Percentiles rank a stretch among this genome's conserved stretches.
These are phyloP conservation scores for Zeugodacus cucurbitae DNA, from an alignment of 1,140 invertebrate genomes.

Conservation along the genomic window DNA sequence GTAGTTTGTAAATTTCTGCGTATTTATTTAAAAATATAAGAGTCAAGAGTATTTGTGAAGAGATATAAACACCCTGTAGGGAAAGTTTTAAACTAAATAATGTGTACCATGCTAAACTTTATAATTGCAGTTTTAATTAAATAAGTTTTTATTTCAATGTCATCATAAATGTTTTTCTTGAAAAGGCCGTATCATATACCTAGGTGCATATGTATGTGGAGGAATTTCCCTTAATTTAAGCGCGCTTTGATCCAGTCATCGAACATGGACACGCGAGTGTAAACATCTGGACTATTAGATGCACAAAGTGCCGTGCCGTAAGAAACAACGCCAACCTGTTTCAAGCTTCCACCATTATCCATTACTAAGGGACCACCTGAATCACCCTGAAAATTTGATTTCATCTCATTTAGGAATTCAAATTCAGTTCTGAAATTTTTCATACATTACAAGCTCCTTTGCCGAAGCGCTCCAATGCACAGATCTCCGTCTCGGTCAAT, in stretches of 20 bases:
- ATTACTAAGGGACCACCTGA: slow-evolving; percentile 76
- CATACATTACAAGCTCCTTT: slow-evolving; percentile 67
- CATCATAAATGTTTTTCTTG: neutral
- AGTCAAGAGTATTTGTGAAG: too few relatives aligned
- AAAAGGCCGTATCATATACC: too few relatives aligned
- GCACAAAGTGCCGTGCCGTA: slow-evolving; percentile 73
- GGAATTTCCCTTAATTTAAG: slow-evolving; percentile 48
- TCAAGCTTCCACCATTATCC: slow-evolving; percentile 49
- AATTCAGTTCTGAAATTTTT: neutral
- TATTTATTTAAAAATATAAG: neutral
- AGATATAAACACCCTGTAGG: neutral
- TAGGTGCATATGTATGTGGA: neutral
- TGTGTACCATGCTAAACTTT: neutral
- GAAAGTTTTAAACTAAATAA: neutral
- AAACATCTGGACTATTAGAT: slow-evolving; percentile 70
- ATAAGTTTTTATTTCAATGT: neutral
- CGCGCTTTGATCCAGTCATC: slow-evolving; percentile 67
- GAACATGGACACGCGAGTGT: slow-evolving; percentile 68
- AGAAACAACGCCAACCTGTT: slow-evolving; percentile 76
- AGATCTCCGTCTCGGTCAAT: slow-evolving; percentile 66
- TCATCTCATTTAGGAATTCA: too few relatives aligned
- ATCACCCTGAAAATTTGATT: slow-evolving; percentile 71
- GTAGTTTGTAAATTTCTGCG: neutral
- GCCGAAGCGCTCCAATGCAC: slow-evolving; percentile 66
- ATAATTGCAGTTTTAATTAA: neutral